Evolutionary conservation across 2,113 vertebrate genomes (phyloP).

Genomic region (Cottus gobio): DNA sequence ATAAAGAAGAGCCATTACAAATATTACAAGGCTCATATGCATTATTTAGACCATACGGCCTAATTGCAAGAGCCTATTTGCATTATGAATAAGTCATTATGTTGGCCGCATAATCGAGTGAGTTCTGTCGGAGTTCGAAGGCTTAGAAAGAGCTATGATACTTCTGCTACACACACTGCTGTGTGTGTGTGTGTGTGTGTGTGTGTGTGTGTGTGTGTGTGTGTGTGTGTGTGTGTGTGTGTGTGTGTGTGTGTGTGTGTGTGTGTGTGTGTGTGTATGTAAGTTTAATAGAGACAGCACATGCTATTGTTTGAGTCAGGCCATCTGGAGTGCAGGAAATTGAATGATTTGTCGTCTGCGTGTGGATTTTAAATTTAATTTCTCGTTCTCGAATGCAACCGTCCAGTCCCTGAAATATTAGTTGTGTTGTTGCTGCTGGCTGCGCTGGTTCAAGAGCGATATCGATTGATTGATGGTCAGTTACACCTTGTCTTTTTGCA

Average conservation of each 20-base stretch:
- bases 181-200: background rate
- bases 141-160: constrained; percentile 12
- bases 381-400: constrained; percentile 20
- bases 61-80: constrained; percentile 60
- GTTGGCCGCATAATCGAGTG: constrained; percentile 18
- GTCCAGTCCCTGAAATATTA: background rate
- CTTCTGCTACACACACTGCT: background rate
- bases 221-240: too few species aligned
- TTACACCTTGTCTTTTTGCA: constrained; percentile 14
- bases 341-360: constrained; percentile 25
- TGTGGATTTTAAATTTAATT: constrained; percentile 22
- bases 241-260: constrained; percentile 2
- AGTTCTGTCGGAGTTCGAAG: constrained; percentile 12
- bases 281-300: constrained; percentile 27
- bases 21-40: constrained; percentile 47
- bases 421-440: background rate
- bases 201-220: background rate
- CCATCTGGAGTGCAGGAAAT: constrained; percentile 55
- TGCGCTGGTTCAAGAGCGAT: too few species aligned
- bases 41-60: constrained; percentile 57
- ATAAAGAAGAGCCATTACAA: constrained; percentile 62
- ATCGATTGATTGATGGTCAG: background rate
- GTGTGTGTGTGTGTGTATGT: background rate
- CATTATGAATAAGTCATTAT: constrained; percentile 60
- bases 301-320: constrained; percentile 35